Conservation (phyloP, 2,888 invertebrate species). For the Galeruca laticollis region DNA sequence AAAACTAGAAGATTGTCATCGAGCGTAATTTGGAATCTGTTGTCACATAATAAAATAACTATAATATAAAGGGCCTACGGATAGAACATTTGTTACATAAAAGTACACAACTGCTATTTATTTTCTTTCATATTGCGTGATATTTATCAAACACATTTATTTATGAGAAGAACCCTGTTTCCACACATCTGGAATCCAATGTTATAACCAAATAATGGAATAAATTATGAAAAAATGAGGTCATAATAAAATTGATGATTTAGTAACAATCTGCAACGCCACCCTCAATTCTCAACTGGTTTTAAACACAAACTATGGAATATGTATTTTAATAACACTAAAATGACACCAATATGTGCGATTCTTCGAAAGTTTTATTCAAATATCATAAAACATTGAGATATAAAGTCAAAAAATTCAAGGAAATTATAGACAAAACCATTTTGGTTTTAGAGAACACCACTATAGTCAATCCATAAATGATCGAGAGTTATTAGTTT, state of each 20-base stretch:
- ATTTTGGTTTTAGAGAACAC: no score
- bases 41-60: constrained; percentile 41
- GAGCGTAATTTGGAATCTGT: constrained; percentile 35
- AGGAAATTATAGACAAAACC: no score
- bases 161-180: neutral
- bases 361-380: no score
- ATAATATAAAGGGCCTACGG: constrained; percentile 37
- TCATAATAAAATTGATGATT: neutral
- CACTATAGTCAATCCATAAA: no score
- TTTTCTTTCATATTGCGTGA: constrained; percentile 34
- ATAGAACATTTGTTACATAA: constrained; percentile 31
- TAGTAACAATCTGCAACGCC: no score
- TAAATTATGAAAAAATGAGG: neutral
- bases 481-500: no score
- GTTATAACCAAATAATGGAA: neutral
- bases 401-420: no score
- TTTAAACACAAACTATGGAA: no score
- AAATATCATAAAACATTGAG: no score
- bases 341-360: no score
- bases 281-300: no score
- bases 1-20: constrained; percentile 36
- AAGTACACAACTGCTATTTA: constrained; percentile 34
- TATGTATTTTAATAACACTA: no score
- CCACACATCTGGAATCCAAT: constrained; percentile 1
- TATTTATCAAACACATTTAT: constrained; percentile 19